These are phyloP conservation scores for Pseudonaja textilis DNA, from an alignment of 2,113 vertebrate genomes.

Conservation along the genomic window DNA sequence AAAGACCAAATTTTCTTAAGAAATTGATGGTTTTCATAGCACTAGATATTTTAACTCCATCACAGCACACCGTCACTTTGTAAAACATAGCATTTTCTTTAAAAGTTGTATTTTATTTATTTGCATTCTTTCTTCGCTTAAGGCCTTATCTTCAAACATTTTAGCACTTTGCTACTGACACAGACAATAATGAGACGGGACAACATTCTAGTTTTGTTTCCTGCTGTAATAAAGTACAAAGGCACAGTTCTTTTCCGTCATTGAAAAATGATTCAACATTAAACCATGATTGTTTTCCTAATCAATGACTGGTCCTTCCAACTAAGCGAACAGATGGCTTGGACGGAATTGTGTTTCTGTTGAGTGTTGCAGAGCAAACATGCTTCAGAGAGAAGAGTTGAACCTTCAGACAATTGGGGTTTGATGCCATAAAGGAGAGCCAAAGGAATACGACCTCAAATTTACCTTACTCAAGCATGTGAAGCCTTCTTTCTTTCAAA, in stretches of 20 bases:
- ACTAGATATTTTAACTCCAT: constrained; percentile 30
- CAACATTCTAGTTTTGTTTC: constrained; percentile 20
- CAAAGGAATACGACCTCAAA: constrained; percentile 42
- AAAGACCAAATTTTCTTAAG: constrained; percentile 38
- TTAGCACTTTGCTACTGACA: constrained; percentile 44
- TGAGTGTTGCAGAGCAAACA: constrained; percentile 6
- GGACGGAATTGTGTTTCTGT: not conserved
- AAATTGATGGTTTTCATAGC: constrained; percentile 27
- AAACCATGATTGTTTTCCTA: not conserved
- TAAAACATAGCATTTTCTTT: constrained; percentile 39
- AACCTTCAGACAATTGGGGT: constrained; percentile 22
- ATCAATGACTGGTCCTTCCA: constrained; percentile 35
- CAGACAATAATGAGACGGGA: constrained; percentile 2
- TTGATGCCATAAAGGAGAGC: constrained; percentile 44
- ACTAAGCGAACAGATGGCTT: not conserved
- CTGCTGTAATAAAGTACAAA: constrained; percentile 38
- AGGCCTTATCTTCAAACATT: constrained; percentile 44
- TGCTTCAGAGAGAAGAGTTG: not conserved
- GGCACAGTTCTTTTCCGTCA: constrained; percentile 4
- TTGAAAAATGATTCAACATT: not conserved
- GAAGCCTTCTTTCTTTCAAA: constrained; percentile 44
- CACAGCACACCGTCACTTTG: constrained; percentile 40
- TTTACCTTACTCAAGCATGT: constrained; percentile 62
- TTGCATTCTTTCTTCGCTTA: constrained; percentile 16
- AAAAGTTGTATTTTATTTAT: constrained; percentile 13